Percentiles rank a stretch among this genome's conserved stretches.
phyloP scores from a whole-genome alignment of 1,140 invertebrate species.

The Choristoneura fumiferana region DNA sequence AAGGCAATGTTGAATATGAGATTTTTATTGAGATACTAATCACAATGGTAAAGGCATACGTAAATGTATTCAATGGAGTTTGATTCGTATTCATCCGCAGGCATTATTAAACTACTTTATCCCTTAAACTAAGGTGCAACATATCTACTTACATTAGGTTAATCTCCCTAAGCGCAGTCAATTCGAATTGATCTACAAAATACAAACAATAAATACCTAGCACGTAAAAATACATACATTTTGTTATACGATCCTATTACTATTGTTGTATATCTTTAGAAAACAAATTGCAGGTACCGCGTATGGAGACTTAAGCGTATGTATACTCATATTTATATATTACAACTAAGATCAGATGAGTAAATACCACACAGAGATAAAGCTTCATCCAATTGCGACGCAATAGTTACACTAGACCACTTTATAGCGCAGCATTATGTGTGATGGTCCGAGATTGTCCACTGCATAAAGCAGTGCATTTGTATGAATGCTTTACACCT shows the following conservation, averaged over 20 bases:
- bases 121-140: conserved; percentile 56
- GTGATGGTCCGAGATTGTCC: no score
- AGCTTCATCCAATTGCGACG: no score
- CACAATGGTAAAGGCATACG: conserved; percentile 21
- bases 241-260: conserved; percentile 47
- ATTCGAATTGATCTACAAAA: conserved; percentile 68
- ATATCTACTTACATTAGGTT: conserved; percentile 64
- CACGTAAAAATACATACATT: conserved; percentile 62
- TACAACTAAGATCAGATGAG: no score
- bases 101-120: conserved; percentile 6
- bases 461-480: no score
- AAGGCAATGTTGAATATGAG: conserved; percentile 14
- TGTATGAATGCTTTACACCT: no score
- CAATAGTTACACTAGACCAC: no score
- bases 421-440: no score
- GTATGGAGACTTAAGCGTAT: conserved; percentile 68
- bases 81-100: conserved; percentile 18
- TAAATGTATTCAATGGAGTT: conserved; percentile 9
- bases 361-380: no score
- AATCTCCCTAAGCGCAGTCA: conserved; percentile 71
- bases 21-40: conserved; percentile 20
- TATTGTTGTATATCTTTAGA: conserved; percentile 69
- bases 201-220: conserved; percentile 69
- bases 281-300: conserved; percentile 70
- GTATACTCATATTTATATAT: neutral